Percentiles rank a stretch among this genome's conserved stretches.
Evolutionary conservation across 2,113 vertebrate species (phyloP).

Genomic region (Talpa occidentalis): DNA sequence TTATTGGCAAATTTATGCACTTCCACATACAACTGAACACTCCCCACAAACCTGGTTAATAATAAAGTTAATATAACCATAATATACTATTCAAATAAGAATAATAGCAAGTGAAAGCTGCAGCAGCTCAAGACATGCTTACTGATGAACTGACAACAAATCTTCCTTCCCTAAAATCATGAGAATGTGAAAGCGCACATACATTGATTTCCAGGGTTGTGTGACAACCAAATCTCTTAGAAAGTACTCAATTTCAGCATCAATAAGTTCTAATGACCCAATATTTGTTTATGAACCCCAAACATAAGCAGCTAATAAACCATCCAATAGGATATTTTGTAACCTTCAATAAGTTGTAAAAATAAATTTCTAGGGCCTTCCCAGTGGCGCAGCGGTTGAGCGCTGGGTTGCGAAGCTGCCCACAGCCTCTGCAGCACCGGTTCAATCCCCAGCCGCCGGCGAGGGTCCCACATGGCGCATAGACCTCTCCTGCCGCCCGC

Average conservation of each 20-base stretch:
- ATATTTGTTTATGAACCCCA: not conserved
- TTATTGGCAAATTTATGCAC: not conserved
- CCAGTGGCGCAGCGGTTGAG: no score
- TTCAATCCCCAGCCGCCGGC: no score
- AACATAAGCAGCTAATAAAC: not conserved
- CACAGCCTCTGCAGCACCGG: no score
- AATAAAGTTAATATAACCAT: not conserved
- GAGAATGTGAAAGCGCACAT: not conserved
- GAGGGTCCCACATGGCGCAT: no score
- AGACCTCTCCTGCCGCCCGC: no score
- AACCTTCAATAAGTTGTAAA: constrained; percentile 11
- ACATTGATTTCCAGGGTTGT: not conserved
- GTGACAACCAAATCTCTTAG: not conserved
- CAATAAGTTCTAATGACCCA: not conserved
- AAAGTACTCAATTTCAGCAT: not conserved
- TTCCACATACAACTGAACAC: not conserved
- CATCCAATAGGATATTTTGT: not conserved
- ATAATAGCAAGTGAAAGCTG: not conserved
- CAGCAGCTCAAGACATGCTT: not conserved
- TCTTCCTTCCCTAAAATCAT: not conserved
- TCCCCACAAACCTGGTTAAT: not conserved
- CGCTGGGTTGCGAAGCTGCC: no score
- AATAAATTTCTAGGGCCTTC: not conserved
- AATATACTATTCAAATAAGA: not conserved
- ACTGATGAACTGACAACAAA: not conserved